Conservation (phyloP, 2,888 invertebrate species). For the Merodon equestris region DNA sequence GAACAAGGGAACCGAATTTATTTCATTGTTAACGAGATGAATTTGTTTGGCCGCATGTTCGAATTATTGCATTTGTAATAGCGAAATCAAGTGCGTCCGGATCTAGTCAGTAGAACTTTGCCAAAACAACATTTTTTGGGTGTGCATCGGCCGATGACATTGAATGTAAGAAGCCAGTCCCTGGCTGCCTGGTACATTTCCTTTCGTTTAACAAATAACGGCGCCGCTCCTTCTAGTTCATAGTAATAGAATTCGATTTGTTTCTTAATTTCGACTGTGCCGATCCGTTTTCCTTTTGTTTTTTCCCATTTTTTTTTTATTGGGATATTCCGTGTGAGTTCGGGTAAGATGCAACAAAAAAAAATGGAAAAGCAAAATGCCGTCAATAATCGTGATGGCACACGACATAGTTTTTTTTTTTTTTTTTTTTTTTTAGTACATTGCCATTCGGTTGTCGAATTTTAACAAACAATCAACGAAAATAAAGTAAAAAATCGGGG, state of each 20-base stretch:
- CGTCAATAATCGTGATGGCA: neutral
- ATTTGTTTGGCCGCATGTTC: constrained; percentile 10
- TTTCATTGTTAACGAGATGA: constrained; percentile 31
- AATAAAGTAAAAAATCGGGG: constrained; percentile 53
- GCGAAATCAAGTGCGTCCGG: constrained; percentile 21
- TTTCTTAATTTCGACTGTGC: too few species aligned
- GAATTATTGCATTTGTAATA: neutral
- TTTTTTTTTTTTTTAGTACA: too few species aligned
- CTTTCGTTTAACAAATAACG: too few species aligned
- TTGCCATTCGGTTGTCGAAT: too few species aligned
- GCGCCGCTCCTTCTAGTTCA: too few species aligned
- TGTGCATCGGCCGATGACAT: constrained; percentile 57
- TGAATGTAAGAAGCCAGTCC: constrained; percentile 54
- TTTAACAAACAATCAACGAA: neutral
- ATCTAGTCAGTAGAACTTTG: constrained; percentile 35
- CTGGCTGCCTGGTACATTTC: constrained; percentile 53
- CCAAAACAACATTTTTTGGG: constrained; percentile 41
- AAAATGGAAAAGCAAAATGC: too few species aligned
- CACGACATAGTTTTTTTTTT: too few species aligned
- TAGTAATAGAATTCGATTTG: too few species aligned
- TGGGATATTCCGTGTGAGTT: neutral
- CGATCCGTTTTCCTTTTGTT: constrained; percentile 14
- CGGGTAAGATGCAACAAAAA: neutral
- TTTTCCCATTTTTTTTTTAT: neutral
- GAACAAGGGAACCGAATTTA: constrained; percentile 29